These are phyloP conservation scores for Stratiolaelaps scimitus DNA, from an alignment of 1,140 invertebrate species.

Conservation along the genomic window DNA sequence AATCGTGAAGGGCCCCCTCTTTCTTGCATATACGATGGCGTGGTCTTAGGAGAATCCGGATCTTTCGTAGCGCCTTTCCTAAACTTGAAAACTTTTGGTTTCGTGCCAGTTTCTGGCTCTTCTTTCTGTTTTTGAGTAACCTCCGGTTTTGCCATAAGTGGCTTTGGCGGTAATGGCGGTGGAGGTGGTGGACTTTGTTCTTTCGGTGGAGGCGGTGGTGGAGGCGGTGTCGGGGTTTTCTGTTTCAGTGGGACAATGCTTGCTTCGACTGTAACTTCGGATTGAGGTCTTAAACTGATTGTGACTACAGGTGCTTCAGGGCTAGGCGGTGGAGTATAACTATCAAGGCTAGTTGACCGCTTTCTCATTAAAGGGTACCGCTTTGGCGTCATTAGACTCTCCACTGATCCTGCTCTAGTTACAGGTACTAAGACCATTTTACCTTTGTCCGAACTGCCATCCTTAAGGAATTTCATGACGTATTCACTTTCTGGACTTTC, in stretches of 20 bases:
- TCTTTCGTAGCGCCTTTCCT: neutral
- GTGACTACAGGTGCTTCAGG: slow-evolving; percentile 22
- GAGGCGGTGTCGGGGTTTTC: slow-evolving; percentile 14
- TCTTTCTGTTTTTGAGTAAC: too few species aligned
- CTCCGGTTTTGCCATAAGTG: neutral
- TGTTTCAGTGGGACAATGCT: neutral
- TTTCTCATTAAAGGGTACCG: slow-evolving; percentile 13
- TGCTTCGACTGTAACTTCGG: slow-evolving; percentile 14
- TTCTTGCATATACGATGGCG: neutral
- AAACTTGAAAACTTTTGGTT: neutral
- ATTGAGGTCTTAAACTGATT: slow-evolving; percentile 15
- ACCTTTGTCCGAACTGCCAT: neutral
- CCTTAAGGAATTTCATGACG: slow-evolving; percentile 24
- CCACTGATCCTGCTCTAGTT: slow-evolving; percentile 10
- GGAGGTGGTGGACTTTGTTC: neutral
- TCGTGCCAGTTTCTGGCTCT: neutral
- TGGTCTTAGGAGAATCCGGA: neutral
- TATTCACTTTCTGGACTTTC: slow-evolving; percentile 27
- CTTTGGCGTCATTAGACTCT: slow-evolving; percentile 20
- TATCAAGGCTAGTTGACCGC: slow-evolving; percentile 11
- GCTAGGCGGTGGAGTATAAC: slow-evolving; percentile 22
- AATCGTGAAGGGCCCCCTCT: neutral
- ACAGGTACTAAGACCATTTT: slow-evolving; percentile 10
- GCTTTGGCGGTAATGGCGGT: slow-evolving; percentile 16
- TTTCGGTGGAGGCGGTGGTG: slow-evolving; percentile 21